These are phyloP conservation scores for Latheticus oryzae DNA, from an alignment of 2,888 invertebrate genomes.

Conservation along the genomic window DNA sequence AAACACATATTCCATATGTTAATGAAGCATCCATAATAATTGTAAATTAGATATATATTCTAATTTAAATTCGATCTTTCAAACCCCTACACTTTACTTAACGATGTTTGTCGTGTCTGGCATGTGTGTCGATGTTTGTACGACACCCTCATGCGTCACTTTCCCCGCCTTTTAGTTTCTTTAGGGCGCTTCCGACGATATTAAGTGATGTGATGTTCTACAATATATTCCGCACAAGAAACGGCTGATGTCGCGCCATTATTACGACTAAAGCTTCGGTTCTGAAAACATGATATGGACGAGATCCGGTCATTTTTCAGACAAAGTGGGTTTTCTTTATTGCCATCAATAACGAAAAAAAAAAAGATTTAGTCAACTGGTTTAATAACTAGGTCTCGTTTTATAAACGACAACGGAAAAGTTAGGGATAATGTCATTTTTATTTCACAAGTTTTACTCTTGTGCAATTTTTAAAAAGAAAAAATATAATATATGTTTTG, in stretches of 20 bases:
- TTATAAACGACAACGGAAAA: no score
- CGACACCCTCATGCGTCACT: slow-evolving; percentile 31
- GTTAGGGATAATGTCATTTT: no score
- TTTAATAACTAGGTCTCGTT: no score
- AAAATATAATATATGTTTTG: no score
- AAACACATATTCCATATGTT: slow-evolving; percentile 16
- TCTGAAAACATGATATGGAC: slow-evolving; percentile 3
- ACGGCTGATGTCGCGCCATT: slow-evolving; percentile 33
- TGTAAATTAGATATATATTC: slow-evolving; percentile 31
- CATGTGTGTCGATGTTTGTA: slow-evolving; percentile 36
- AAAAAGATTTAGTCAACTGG: no score
- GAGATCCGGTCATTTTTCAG: no score
- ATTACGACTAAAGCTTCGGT: slow-evolving; percentile 10
- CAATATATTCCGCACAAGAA: slow-evolving; percentile 28
- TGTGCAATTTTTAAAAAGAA: no score
- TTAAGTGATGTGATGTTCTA: slow-evolving; percentile 27
- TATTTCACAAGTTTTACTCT: no score
- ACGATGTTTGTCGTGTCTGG: slow-evolving; percentile 33
- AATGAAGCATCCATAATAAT: slow-evolving; percentile 24
- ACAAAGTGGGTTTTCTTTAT: no score
- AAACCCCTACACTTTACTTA: slow-evolving; percentile 22
- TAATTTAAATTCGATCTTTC: slow-evolving; percentile 15
- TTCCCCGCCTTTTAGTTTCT: slow-evolving; percentile 33
- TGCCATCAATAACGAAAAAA: no score
- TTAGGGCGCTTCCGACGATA: slow-evolving; percentile 15